Evolutionary conservation across 2,113 vertebrate species (phyloP), one percentile per base, ranked within the genome.

Genomic region (Indicator maculatus): DNA sequence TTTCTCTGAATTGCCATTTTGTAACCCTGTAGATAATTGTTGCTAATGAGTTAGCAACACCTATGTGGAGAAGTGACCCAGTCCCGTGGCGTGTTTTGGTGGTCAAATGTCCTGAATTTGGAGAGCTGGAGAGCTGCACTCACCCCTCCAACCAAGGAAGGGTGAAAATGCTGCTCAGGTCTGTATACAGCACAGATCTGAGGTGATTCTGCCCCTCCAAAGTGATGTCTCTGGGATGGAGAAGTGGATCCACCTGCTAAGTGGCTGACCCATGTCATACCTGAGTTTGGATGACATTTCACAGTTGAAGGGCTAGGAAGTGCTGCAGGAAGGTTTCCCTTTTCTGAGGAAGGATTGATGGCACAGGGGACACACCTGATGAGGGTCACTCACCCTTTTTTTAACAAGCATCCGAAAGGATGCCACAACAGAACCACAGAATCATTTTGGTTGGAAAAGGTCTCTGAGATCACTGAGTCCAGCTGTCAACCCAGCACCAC

Each of bases 41-140:
- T 59, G 78, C 52, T 55, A 71, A 66, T 33, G 60, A 60, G 17
- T 44, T 36, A 58, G 21, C 31, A 70, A 31, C 27, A 52, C 6
- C 5, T 39, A 3, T 26, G 10, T 9, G n/a, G 27, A 39, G 64
- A 71, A 76, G 44, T 5, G 41, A 65, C 36, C 15, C 17, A 28
- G 36, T 33, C 50, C 33, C 1, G 0, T 18, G 8, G 1, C n/a
- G 39, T 9, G 6, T 59, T 66, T 45, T 0, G 2, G 23, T 21
- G 61, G 20, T 31, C 30, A 23, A 19, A 50, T 9, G 2, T 12
- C 7, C 7, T 6, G 45, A 20, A 18, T 41, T 38, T 14, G 20
- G 55, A 44, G 66, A 90, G 59, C 39, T 50, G 38, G 28, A 64
- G 27, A 70, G 39, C 28, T 50, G 56, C 10, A 20, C 16, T 6